Base-by-base conservation (phyloP, 2,888 invertebrate species). In the Leucophenga montana region DNA sequence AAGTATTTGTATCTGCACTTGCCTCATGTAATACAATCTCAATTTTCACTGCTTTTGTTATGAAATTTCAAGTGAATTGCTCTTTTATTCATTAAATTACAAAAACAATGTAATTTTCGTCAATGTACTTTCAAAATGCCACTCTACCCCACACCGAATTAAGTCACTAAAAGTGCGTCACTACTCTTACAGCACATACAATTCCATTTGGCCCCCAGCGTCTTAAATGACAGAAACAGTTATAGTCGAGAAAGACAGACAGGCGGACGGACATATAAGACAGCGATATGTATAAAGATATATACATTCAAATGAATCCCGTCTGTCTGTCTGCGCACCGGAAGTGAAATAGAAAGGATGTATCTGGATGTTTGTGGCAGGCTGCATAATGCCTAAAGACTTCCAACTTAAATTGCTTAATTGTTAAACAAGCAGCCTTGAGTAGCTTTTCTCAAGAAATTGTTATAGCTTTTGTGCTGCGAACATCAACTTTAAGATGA, bases 81-180 rank as follows among this genome's bases (percentile, higher is more conserved):
- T 75, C 72, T 73, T 73, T 75, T 79, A 79, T 79, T 76, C 78
- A 79, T 79, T 79, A 75, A 79, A 79, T 79, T 76, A 77, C 71
- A 75, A 78, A 54, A 74, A 77, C 77, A 75, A 73, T 79, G 80
- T 76, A 78, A 75, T 80, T 80, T 50, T 73, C 68, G 76, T 66
- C 54, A 68, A 31, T 27, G 57, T 22, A 31, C 57, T 31, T 8
- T 22, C 18, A 39, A 39, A 27, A 61, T 61, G 16, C 6, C 8
- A 5, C 50, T 8, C 11, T 39, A 39, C 39, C 39, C 3, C 50
- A 50, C 50, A 50, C 3, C 39, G 11, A 39, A 39, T 8, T 1
- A 39, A 39, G 8, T 11, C 3, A 39, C 39, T 11, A 5, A 39
- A 39, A 39, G 39, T 39, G 39, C 11, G 11, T 11, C 39, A 39